Evolutionary conservation across 2,113 vertebrate species (phyloP).

Genomic region (Suricata suricatta): DNA sequence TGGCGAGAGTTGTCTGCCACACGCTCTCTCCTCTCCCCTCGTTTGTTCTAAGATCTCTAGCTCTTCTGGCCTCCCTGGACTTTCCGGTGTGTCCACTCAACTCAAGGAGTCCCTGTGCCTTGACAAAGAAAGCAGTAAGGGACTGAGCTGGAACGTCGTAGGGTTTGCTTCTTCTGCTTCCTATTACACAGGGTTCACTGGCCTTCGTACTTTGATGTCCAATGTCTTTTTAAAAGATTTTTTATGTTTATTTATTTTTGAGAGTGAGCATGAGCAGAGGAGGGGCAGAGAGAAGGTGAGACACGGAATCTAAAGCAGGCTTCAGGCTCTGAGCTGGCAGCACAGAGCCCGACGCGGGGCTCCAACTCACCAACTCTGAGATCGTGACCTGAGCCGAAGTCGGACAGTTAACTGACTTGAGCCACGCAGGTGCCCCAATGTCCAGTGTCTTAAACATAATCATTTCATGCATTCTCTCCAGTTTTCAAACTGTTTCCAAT

Average conservation of each 20-base stretch:
- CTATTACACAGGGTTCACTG: neutral
- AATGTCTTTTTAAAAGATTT: neutral
- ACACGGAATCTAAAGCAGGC: too few species aligned
- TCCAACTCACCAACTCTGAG: too few species aligned
- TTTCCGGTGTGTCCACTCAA: neutral
- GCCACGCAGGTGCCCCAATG: too few species aligned
- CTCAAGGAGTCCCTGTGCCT: neutral
- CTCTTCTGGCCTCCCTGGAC: neutral
- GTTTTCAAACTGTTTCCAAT: neutral
- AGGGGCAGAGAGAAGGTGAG: too few species aligned
- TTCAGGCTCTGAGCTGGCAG: too few species aligned
- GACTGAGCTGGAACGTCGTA: neutral
- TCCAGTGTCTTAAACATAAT: neutral
- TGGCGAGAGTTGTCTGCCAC: neutral
- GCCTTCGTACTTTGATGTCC: neutral
- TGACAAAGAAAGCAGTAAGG: neutral
- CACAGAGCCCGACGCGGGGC: too few species aligned
- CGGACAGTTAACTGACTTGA: too few species aligned
- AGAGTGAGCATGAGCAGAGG: too few species aligned
- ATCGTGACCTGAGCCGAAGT: too few species aligned
- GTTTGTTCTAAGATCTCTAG: neutral
- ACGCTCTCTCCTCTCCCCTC: neutral
- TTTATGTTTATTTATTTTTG: too few species aligned
- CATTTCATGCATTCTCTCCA: neutral
- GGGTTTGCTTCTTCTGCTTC: neutral